These are phyloP conservation scores for Atta colombica DNA, from an alignment of 1,140 invertebrate genomes.

Conservation along the genomic window DNA sequence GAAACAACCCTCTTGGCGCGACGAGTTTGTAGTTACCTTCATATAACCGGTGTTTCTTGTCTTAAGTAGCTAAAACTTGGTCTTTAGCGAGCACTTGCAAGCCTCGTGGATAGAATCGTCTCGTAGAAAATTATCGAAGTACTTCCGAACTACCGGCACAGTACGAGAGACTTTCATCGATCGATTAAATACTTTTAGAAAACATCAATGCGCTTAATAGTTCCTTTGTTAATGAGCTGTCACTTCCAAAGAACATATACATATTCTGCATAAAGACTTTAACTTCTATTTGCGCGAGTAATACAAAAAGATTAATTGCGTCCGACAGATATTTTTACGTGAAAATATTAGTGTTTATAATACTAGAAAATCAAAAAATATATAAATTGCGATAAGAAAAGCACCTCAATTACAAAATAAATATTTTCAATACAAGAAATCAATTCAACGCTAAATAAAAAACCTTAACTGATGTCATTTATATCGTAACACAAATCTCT, in stretches of 20 bases:
- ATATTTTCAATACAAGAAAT: neutral
- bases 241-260: neutral
- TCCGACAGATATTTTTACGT: neutral
- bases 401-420: neutral
- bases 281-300: neutral
- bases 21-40: slow-evolving; percentile 53
- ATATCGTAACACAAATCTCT: neutral
- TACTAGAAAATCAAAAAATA: neutral
- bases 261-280: neutral
- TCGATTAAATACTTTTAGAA: neutral
- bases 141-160: neutral
- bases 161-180: slow-evolving; percentile 10
- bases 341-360: neutral
- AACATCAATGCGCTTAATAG: neutral
- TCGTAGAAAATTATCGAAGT: slow-evolving; percentile 9
- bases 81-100: slow-evolving; percentile 22
- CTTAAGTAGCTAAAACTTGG: slow-evolving; percentile 46
- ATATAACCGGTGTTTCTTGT: slow-evolving; percentile 34
- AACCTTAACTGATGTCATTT: neutral
- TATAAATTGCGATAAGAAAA: neutral
- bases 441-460: neutral
- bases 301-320: neutral
- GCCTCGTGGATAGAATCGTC: neutral
- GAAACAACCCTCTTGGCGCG: slow-evolving; percentile 46
- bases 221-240: neutral